These are phyloP conservation scores for Mongoloraphidia duomilia DNA, from an alignment of 2,888 invertebrate species.

Conservation along the genomic window DNA sequence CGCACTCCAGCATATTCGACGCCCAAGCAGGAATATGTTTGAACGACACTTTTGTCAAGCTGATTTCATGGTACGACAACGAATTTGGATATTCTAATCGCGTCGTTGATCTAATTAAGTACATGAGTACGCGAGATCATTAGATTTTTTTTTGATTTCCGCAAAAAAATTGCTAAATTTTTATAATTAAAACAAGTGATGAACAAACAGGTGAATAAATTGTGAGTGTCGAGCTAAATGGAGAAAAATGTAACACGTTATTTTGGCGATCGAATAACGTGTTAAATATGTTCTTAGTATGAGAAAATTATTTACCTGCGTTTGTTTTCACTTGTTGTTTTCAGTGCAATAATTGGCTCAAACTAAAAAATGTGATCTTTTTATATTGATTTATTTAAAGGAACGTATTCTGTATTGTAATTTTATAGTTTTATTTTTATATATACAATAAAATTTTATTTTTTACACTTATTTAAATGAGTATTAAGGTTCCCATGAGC, in stretches of 20 bases:
- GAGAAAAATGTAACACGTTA: too few species aligned
- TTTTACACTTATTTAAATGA: not conserved
- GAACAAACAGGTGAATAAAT: too few species aligned
- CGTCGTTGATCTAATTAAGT: slow-evolving; percentile 53
- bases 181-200: too few species aligned
- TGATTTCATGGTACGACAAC: slow-evolving; percentile 82
- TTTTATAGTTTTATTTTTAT: not conserved
- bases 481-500: too few species aligned
- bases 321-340: too few species aligned
- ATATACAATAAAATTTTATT: not conserved
- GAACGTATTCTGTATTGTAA: not conserved
- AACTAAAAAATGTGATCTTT: too few species aligned
- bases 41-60: slow-evolving; percentile 62
- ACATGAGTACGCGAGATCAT: slow-evolving; percentile 13
- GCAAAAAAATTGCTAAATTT: too few species aligned
- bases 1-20: slow-evolving; percentile 65
- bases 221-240: too few species aligned
- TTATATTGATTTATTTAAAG: not conserved
- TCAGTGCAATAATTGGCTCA: too few species aligned
- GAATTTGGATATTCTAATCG: slow-evolving; percentile 72
- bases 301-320: too few species aligned
- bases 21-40: slow-evolving; percentile 62
- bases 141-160: not conserved
- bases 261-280: too few species aligned
- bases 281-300: too few species aligned